Percentiles rank a stretch among this genome's conserved stretches.
Evolutionary conservation across 2,888 invertebrate species (phyloP).

Genomic region (Litoditis marina): DNA sequence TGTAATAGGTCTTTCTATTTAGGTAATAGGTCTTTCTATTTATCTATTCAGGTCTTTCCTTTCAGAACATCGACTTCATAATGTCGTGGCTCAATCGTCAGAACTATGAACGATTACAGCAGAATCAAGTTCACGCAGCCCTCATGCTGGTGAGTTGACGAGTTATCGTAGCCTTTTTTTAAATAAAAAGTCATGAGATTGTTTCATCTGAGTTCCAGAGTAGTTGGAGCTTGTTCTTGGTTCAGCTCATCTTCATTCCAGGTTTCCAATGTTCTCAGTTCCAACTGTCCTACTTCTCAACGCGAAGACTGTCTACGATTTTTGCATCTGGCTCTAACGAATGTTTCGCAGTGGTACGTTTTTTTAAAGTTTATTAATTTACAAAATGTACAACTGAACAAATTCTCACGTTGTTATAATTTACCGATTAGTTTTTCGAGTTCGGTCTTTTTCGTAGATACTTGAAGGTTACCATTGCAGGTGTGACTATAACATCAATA

Average conservation of each 20-base stretch:
- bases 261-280: neutral
- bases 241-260: neutral
- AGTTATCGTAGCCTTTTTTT: too few species aligned
- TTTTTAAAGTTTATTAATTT: neutral
- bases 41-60: too few species aligned
- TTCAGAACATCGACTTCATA: slow-evolving; percentile 1
- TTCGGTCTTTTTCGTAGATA: neutral
- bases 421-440: neutral
- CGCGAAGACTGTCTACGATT: neutral
- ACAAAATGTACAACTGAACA: neutral
- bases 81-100: neutral
- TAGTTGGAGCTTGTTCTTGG: neutral
- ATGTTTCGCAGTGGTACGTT: neutral
- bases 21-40: too few species aligned
- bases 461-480: neutral
- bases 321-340: neutral
- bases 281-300: neutral
- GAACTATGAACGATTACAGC: neutral
- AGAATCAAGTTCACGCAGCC: slow-evolving; percentile 6
- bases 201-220: neutral
- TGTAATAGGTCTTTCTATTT: too few species aligned
- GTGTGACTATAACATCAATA: slow-evolving; percentile 2
- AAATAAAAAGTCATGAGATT: too few species aligned
- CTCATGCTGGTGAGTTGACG: neutral
- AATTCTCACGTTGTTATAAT: neutral